Evolutionary conservation across 2,888 invertebrate genomes (phyloP).

Genomic region (Cheilosia soror): DNA sequence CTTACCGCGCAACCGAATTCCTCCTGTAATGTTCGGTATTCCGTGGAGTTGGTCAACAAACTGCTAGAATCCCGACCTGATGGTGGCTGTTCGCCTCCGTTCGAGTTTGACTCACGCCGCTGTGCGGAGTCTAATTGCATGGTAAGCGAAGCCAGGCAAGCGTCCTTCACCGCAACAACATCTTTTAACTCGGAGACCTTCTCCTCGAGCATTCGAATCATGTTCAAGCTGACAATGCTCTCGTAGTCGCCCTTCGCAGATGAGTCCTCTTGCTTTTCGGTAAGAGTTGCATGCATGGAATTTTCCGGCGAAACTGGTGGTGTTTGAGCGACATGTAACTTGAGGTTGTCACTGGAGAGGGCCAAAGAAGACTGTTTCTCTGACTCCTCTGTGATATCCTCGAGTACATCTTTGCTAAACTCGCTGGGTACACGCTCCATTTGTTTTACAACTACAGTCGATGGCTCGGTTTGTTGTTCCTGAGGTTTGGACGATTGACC

Average conservation of each 20-base stretch:
- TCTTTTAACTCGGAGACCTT: constrained; percentile 81
- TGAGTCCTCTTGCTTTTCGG: constrained; percentile 19
- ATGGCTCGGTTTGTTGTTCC: constrained; percentile 73
- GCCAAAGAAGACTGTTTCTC: constrained; percentile 77
- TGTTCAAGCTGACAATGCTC: constrained; percentile 80
- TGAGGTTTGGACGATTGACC: constrained; percentile 46
- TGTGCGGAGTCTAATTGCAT: constrained; percentile 80
- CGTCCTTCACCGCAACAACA: constrained; percentile 81
- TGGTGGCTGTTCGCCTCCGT: constrained; percentile 77
- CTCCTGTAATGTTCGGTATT: constrained; percentile 89
- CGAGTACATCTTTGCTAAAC: constrained; percentile 82
- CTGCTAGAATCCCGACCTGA: constrained; percentile 82
- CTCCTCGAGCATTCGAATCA: constrained; percentile 81
- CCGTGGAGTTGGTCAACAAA: constrained; percentile 85
- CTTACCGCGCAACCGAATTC: constrained; percentile 88
- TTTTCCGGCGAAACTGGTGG: constrained; percentile 51
- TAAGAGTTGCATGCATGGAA: constrained; percentile 47
- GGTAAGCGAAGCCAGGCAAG: constrained; percentile 80
- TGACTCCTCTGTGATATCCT: constrained; percentile 83
- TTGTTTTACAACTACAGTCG: constrained; percentile 77
- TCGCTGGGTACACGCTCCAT: constrained; percentile 83
- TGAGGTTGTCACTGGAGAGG: constrained; percentile 51
- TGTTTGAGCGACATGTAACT: constrained; percentile 32
- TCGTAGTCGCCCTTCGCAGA: constrained; percentile 64
- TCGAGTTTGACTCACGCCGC: constrained; percentile 78